Evolutionary conservation across 2,888 invertebrate genomes (phyloP), one percentile per base, ranked within the genome.

Genomic region (Dilophus febrilis): DNA sequence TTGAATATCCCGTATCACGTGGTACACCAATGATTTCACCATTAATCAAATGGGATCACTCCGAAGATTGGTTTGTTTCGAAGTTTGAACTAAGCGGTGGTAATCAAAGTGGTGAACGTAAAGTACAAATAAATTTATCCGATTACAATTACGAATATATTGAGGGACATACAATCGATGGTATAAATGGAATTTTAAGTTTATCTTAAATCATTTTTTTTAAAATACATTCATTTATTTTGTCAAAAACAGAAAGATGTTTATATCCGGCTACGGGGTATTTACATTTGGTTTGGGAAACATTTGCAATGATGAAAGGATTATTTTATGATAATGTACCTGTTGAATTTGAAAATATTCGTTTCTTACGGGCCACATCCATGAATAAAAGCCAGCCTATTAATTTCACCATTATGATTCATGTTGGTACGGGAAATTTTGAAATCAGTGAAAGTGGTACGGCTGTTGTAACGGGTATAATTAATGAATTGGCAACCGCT

Each of bases 181-280:
- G 90, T 72, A 61, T 28, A 8, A 28, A 10, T 10, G 56, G n/a
- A n/a, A n/a, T 10, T 16, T 7, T 33, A 14, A 35, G 8, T 14
- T 10, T 36, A 13, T 14, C n/a, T n/a, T n/a, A n/a, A n/a, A n/a
- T n/a, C n/a, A 72, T 66, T 41, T 22, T 14, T 38, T 40, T 11
- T 6, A n/a, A 17, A 17, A 18, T 33, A 16, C 16, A 22, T 22
- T 22, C 4, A 22, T 17, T 14, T 34, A 8, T 8, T 16, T 34
- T 27, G 16, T 16, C 30, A 19, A 18, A n/a, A 22, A 16, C 46
- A 70, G 80, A 77, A 7, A 72, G 85, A 44, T 78, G 80, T 51
- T 57, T 86, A 2, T 77, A 81, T 50, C 91, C 91, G 1, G 88
- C 90, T 1, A 87, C 88, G 2, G 82, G 80, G n/a, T 87, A 87